Evolutionary conservation across 2,888 invertebrate genomes (phyloP).

Genomic region (Drosophila pseudotakahashii): DNA sequence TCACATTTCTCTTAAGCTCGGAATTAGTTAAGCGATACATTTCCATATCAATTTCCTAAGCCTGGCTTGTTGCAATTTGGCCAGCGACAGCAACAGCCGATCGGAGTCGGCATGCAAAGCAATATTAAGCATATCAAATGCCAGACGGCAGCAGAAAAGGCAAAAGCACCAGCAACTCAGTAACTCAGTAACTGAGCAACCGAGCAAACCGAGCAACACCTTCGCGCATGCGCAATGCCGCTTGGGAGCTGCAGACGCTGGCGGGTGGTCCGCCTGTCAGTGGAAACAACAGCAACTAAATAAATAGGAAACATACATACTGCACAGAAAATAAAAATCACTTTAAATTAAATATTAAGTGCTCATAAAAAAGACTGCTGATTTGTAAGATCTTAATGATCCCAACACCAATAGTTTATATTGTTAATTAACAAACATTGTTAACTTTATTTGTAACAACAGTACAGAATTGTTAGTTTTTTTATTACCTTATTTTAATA

Average conservation of each 20-base stretch:
- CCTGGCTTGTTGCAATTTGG: constrained; percentile 33
- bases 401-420: neutral
- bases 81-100: constrained; percentile 29
- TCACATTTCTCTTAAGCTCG: constrained; percentile 29
- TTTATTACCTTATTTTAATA: no score
- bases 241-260: constrained; percentile 29
- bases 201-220: constrained; percentile 53
- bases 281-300: constrained; percentile 8
- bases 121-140: constrained; percentile 68
- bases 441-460: no score
- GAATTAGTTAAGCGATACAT: constrained; percentile 44
- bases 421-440: no score
- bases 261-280: constrained; percentile 47
- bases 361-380: neutral
- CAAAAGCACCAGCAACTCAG: constrained; percentile 5
- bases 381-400: neutral
- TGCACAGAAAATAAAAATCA: constrained; percentile 11
- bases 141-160: constrained; percentile 23
- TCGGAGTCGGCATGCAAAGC: constrained; percentile 57
- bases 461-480: no score
- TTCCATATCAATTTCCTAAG: constrained; percentile 50
- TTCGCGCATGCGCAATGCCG: constrained; percentile 64
- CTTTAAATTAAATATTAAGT: neutral
- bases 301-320: neutral
- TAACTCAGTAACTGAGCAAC: neutral